Evolutionary conservation across 2,888 invertebrate genomes (phyloP), one percentile per base, ranked within the genome.

Genomic region (Oconnorella tubifera): DNA sequence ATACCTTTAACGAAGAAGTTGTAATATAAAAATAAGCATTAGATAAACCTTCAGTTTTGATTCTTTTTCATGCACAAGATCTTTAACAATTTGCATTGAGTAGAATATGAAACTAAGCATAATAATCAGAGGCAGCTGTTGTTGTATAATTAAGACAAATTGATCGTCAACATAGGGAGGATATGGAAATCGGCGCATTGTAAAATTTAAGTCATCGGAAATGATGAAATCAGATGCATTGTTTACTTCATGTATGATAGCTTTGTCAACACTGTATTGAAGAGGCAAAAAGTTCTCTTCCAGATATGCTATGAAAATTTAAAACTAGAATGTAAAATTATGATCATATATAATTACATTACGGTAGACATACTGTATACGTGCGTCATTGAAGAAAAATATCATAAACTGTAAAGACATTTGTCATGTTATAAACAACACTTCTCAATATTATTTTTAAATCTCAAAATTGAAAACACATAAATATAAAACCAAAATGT

Each of bases 31-130:
- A n/a, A n/a, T n/a, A n/a, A n/a, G n/a, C n/a, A n/a, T n/a, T n/a
- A n/a, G n/a, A n/a, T n/a, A n/a, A n/a, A 89, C 89, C 85, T 89
- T 90, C 6, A 90, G 80, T 73, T 88, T 87, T 67, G 85, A 84
- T 79, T 90, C 90, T 75, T 90, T 90, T 80, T 90, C 90, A 10
- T 86, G 83, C 0, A 88, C 87, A 27, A 90, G 84, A 48, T 86
- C 86, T 80, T 89, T 88, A 1, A 89, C 88, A 33, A 89, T 89
- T 74, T 89, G 90, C 27, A 89, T 87, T 61, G 88, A 88, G 0
- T 89, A 88, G 78, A 90, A 90, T 63, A 89, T 87, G 76, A 89
- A 91, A 76, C 89, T 89, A 19, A 91, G 82, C 82, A 90, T 84
- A 33, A 92, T 84, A 59, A 92, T 88, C 70, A 89, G 83, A 0